Evolutionary conservation across 2,113 vertebrate species (phyloP).

Genomic region (Atlantisia rogersi): DNA sequence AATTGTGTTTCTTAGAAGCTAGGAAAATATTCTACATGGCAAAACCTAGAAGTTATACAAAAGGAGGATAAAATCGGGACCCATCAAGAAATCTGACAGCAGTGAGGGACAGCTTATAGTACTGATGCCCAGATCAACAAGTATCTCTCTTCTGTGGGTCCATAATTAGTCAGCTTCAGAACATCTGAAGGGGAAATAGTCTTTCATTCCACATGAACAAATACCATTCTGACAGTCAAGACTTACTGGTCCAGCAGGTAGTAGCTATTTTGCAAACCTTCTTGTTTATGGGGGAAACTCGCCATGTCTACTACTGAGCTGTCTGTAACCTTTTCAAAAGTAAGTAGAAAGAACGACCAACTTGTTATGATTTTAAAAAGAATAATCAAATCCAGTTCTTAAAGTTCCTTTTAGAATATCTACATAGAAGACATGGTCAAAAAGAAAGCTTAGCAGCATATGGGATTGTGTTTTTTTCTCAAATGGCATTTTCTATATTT

Average conservation of each 20-base stretch:
- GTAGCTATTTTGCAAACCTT: background rate
- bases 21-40: background rate
- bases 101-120: background rate
- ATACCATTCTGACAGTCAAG: background rate
- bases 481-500: background rate
- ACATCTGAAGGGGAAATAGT: background rate
- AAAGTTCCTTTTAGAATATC: background rate
- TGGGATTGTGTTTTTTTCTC: background rate
- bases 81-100: background rate
- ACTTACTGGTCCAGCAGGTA: background rate
- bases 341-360: background rate
- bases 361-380: background rate
- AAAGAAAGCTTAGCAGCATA: background rate
- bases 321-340: background rate
- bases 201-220: background rate
- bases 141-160: background rate
- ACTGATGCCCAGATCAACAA: background rate
- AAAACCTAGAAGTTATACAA: background rate
- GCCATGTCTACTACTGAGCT: background rate
- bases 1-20: background rate
- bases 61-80: background rate
- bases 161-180: background rate
- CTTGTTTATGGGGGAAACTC: background rate
- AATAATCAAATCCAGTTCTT: background rate
- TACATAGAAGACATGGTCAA: background rate